Percentiles rank a stretch among this genome's conserved stretches.
Evolutionary conservation across 2,113 vertebrate genomes (phyloP).

Genomic region (Ctenomys sociabilis): DNA sequence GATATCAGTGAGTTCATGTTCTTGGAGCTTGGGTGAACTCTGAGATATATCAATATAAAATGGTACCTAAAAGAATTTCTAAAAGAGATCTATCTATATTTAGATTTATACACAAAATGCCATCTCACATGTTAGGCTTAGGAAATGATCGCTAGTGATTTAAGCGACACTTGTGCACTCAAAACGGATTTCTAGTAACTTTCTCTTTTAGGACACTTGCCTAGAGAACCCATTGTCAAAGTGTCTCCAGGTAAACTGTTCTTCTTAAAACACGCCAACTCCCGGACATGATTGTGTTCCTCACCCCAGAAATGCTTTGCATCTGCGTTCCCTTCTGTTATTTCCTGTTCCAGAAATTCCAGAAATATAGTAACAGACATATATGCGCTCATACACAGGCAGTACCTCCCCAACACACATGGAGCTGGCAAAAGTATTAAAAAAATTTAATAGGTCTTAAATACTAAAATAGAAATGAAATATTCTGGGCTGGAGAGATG

Average conservation of each 20-base stretch:
- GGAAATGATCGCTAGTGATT: neutral
- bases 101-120: neutral
- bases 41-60: neutral
- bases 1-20: neutral
- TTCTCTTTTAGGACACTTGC: neutral
- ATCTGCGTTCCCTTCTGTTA: neutral
- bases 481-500: no score
- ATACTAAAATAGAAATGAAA: neutral
- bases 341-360: neutral
- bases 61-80: neutral
- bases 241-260: neutral
- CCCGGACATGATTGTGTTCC: neutral
- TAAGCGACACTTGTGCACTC: neutral
- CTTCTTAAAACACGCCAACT: neutral
- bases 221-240: neutral
- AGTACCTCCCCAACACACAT: neutral
- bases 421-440: neutral
- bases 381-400: accelerated
- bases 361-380: neutral
- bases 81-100: neutral
- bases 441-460: neutral
- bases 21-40: neutral
- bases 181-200: neutral
- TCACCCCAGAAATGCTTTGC: neutral
- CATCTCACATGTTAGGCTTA: neutral